phyloP scores from a whole-genome alignment of 2,797 vertebrate genomes.

The Aeoliscus strigatus region DNA sequence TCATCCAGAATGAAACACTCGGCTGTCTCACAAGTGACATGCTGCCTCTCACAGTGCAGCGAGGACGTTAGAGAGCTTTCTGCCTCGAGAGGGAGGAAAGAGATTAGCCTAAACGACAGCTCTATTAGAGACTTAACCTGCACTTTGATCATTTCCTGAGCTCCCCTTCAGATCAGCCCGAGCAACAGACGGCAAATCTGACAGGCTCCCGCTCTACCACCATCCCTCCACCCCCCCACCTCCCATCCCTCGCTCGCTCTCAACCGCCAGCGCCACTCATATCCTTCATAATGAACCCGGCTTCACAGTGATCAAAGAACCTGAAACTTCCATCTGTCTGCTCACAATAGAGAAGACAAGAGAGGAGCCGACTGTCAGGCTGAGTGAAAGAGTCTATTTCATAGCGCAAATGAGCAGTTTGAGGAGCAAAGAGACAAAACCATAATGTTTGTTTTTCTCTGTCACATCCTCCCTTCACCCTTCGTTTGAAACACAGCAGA shows the following conservation, averaged over 20 bases:
- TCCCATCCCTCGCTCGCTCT: neutral
- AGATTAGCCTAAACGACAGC: conserved; percentile 76
- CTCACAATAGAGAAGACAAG: conserved; percentile 34
- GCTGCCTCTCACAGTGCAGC: conserved; percentile 20
- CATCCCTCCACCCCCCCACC: no score
- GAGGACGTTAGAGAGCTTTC: conserved; percentile 56
- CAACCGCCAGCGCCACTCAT: conserved; percentile 16
- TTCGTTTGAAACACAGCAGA: no score
- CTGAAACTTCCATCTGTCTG: conserved; percentile 52
- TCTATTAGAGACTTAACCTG: conserved; percentile 80
- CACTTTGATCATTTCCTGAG: conserved; percentile 78
- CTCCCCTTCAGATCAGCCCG: conserved; percentile 59
- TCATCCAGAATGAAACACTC: conserved; percentile 25
- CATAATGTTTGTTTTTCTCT: no score
- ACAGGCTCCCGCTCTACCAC: conserved; percentile 57
- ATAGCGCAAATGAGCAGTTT: no score
- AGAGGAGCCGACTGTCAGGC: conserved; percentile 38
- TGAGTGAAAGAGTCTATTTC: conserved; percentile 44
- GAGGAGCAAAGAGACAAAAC: no score
- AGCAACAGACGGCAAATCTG: conserved; percentile 71
- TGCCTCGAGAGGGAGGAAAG: conserved; percentile 52
- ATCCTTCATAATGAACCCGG: conserved; percentile 48
- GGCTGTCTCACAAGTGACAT: conserved; percentile 12
- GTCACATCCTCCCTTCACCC: no score
- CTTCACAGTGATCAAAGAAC: conserved; percentile 75